These are phyloP conservation scores for Pogonophryne albipinna DNA, from an alignment of 2,797 vertebrate genomes.

Conservation along the genomic window DNA sequence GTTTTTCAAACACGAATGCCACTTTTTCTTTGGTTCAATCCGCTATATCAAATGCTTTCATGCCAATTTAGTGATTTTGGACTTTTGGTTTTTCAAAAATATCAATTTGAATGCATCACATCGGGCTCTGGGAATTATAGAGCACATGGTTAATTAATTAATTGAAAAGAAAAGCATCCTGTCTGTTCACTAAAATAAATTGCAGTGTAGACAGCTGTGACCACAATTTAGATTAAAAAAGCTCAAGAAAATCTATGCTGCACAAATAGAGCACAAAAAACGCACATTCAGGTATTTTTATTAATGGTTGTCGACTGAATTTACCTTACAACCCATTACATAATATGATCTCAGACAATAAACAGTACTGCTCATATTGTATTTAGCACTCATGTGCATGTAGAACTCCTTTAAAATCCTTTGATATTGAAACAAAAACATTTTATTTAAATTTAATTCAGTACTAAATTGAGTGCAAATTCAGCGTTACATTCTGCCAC, in stretches of 20 bases:
- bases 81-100: not conserved
- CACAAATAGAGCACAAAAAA: not conserved
- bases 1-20: not conserved
- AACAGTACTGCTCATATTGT: not conserved
- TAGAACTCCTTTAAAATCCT: not conserved
- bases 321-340: not conserved
- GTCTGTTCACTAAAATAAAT: not conserved
- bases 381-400: not conserved
- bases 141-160: not conserved
- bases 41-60: not conserved
- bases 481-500: conserved; percentile 14
- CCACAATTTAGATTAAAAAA: not conserved
- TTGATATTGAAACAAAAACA: not conserved
- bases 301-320: conserved; percentile 41
- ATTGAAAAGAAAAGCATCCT: not conserved
- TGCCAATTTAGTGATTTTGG: not conserved
- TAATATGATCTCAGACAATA: not conserved
- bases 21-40: not conserved
- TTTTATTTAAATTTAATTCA: not conserved
- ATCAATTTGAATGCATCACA: not conserved
- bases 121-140: not conserved
- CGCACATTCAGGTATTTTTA: too few relatives aligned
- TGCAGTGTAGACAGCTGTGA: too few relatives aligned
- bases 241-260: not conserved
- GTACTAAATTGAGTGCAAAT: not conserved